Percentiles rank a stretch among this genome's conserved stretches.
Conservation (phyloP, 2,888 invertebrate genomes). For the Hypolimnas misippus region DNA sequence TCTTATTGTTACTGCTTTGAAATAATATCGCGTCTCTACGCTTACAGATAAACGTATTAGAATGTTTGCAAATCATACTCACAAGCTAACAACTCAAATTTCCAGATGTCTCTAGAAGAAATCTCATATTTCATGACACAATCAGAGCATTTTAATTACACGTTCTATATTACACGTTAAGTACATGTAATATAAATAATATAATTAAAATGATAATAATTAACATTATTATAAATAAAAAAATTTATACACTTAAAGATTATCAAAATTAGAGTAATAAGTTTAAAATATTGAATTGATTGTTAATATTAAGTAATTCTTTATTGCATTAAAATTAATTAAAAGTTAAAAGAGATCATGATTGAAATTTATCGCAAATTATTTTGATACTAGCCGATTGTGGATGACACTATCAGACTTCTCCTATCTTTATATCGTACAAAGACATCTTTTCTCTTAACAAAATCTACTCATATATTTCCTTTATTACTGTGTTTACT, state of each 20-base stretch:
- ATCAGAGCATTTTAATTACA: too few relatives aligned
- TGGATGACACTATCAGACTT: background rate
- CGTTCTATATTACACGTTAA: too few relatives aligned
- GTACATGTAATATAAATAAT: too few relatives aligned
- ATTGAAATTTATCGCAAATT: too few relatives aligned
- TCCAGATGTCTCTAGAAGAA: background rate
- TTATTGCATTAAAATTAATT: too few relatives aligned
- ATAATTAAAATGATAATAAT: background rate
- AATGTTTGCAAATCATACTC: background rate
- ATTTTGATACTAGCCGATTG: background rate
- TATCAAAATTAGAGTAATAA: too few relatives aligned
- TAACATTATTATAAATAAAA: too few relatives aligned
- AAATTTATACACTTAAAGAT: too few relatives aligned
- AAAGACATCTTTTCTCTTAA: background rate
- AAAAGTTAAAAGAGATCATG: too few relatives aligned
- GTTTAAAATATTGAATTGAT: too few relatives aligned
- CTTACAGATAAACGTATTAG: background rate
- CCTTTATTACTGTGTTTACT: conserved; percentile 5
- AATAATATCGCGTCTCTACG: background rate
- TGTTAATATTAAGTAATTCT: too few relatives aligned
- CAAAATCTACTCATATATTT: background rate
- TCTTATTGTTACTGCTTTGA: too few relatives aligned
- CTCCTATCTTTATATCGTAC: conserved; percentile 3
- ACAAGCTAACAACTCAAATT: background rate
- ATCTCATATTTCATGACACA: background rate